phyloP scores from a whole-genome alignment of 2,797 vertebrate genomes.

The Enteromius afrohamiltoni region DNA sequence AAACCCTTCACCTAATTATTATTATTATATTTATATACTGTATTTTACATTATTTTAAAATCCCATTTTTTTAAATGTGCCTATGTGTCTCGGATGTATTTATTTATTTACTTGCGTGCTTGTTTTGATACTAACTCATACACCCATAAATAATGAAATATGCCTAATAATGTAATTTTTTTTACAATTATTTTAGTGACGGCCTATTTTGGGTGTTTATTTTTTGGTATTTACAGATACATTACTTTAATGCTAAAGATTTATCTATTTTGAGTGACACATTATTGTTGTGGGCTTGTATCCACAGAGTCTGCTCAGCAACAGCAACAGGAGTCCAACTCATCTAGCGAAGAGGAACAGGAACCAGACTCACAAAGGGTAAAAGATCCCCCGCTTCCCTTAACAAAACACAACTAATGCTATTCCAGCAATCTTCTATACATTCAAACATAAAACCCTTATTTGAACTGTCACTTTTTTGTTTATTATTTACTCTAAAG shows the following conservation, averaged over 20 bases:
- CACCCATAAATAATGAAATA: not conserved
- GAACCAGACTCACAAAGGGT: slow-evolving; percentile 67
- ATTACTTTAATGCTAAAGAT: not conserved
- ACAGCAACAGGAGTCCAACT: slow-evolving; percentile 61
- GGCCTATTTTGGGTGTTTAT: not conserved
- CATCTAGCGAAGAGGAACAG: slow-evolving; percentile 80
- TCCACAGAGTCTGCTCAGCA: slow-evolving; percentile 69
- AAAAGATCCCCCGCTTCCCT: slow-evolving; percentile 59
- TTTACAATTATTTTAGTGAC: not conserved
- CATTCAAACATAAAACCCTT: not conserved
- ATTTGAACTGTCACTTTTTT: not conserved
- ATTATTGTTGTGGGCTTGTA: not conserved
- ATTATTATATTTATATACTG: no score
- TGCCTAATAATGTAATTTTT: no score
- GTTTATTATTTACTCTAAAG: slow-evolving; percentile 24
- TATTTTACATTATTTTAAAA: no score
- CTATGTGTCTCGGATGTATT: no score
- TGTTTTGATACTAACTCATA: not conserved
- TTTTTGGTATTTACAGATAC: not conserved
- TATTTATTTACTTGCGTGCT: not conserved
- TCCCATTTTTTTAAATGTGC: no score
- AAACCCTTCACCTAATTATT: no score
- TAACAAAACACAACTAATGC: not conserved
- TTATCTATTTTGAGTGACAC: not conserved
- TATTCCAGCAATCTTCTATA: not conserved